Conservation (phyloP, 2,797 vertebrate genomes). For the Cheirogaleus major region DNA sequence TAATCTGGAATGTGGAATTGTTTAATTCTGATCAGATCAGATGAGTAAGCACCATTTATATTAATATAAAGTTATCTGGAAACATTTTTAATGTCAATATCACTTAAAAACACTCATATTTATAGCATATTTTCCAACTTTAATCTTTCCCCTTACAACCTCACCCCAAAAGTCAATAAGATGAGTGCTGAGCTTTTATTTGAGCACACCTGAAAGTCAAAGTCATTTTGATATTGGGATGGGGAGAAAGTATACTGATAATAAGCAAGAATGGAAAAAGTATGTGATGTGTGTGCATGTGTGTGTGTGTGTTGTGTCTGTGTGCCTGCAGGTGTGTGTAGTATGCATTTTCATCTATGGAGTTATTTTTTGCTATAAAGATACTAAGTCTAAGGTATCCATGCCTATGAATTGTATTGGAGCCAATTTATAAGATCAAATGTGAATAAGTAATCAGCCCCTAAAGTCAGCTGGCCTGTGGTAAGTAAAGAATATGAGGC, state of each 20-base stretch:
- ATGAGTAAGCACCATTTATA: slow-evolving; percentile 45
- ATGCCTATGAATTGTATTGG: background rate
- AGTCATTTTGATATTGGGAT: background rate
- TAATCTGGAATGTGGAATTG: slow-evolving; percentile 53
- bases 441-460: background rate
- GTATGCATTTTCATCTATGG: background rate
- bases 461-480: background rate
- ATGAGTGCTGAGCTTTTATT: background rate
- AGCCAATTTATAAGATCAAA: background rate
- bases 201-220: background rate
- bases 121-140: background rate
- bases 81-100: slow-evolving; percentile 54
- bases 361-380: background rate
- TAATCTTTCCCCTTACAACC: background rate
- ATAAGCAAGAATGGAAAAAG: background rate
- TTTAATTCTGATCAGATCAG: slow-evolving; percentile 68
- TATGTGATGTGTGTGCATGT: background rate
- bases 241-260: background rate
- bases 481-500: background rate
- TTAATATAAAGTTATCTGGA: slow-evolving; percentile 59
- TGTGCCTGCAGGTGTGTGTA: background rate
- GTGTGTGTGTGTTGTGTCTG: background rate
- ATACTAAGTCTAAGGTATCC: background rate
- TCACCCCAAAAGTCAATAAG: background rate
- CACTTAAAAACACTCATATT: slow-evolving; percentile 9